Percentiles rank a stretch among this genome's conserved stretches.
Conservation (phyloP, 2,113 vertebrate genomes). For the Gallinago jamesoni region DNA sequence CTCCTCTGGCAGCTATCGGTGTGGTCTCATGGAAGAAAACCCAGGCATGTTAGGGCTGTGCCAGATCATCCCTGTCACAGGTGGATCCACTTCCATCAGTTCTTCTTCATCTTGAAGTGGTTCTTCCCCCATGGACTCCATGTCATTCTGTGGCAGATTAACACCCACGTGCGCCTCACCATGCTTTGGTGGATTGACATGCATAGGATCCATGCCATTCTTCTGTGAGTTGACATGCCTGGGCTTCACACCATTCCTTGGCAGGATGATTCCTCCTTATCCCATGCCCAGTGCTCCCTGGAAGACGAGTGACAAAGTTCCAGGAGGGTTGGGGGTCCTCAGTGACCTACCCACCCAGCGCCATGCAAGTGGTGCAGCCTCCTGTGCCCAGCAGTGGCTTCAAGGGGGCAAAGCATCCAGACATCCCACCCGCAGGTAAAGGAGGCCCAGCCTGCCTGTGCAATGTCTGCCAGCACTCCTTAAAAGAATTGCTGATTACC, state of each 20-base stretch:
- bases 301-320: background rate
- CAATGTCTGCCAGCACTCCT: background rate
- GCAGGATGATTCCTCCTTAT: background rate
- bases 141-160: background rate
- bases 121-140: fast-evolving
- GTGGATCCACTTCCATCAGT: background rate
- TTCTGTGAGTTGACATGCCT: background rate
- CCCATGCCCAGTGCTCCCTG: fast-evolving
- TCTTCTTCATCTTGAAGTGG: background rate
- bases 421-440: fast-evolving
- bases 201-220: background rate
- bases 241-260: background rate
- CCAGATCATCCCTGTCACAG: background rate
- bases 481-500: background rate
- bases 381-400: fast-evolving
- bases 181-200: background rate
- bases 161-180: fast-evolving
- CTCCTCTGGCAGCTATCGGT: fast-evolving
- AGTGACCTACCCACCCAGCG: fast-evolving
- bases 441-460: fast-evolving
- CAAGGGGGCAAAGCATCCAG: background rate
- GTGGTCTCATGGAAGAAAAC: background rate
- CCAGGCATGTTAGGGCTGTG: background rate
- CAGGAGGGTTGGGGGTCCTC: background rate
- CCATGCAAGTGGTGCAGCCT: fast-evolving